Conservation (phyloP, 1,140 invertebrate genomes). For the Orchesella cincta region DNA sequence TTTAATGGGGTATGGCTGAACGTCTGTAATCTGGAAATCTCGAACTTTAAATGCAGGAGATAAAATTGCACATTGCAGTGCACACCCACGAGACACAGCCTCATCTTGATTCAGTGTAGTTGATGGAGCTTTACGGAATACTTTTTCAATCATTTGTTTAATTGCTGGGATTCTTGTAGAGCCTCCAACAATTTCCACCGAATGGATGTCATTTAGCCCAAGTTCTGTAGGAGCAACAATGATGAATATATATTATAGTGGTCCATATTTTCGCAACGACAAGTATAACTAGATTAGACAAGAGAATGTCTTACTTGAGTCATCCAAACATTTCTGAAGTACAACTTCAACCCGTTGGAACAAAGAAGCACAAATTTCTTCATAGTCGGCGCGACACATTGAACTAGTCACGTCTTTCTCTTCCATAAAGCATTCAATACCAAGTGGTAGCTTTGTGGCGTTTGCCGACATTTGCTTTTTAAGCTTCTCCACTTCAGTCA, state of each 20-base stretch:
- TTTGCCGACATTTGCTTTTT: slow-evolving; percentile 99
- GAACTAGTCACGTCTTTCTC: slow-evolving; percentile 87
- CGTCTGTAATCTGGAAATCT: slow-evolving; percentile 90
- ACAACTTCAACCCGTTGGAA: slow-evolving; percentile 74
- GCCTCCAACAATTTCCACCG: slow-evolving; percentile 95
- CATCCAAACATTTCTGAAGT: slow-evolving; percentile 68
- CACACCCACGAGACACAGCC: slow-evolving; percentile 91
- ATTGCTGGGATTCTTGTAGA: slow-evolving; percentile 92
- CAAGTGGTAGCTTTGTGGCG: slow-evolving; percentile 86
- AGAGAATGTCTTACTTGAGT: slow-evolving; percentile 76
- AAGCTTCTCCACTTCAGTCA: slow-evolving; percentile 92
- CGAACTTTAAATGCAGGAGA: slow-evolving; percentile 93
- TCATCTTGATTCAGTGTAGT: slow-evolving; percentile 93
- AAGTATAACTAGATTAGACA: not conserved
- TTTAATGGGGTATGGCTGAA: slow-evolving; percentile 87
- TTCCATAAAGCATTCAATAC: slow-evolving; percentile 98
- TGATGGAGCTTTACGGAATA: slow-evolving; percentile 81
- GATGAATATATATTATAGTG: too few species aligned
- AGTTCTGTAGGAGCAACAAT: slow-evolving; percentile 62
- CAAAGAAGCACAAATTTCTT: slow-evolving; percentile 71
- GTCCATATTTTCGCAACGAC: not conserved
- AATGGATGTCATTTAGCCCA: slow-evolving; percentile 80
- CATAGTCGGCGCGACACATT: slow-evolving; percentile 74
- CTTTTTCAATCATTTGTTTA: slow-evolving; percentile 82
- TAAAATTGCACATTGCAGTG: slow-evolving; percentile 93